phyloP scores from a whole-genome alignment of 2,888 invertebrate genomes.

The Drosophila anceps region DNA sequence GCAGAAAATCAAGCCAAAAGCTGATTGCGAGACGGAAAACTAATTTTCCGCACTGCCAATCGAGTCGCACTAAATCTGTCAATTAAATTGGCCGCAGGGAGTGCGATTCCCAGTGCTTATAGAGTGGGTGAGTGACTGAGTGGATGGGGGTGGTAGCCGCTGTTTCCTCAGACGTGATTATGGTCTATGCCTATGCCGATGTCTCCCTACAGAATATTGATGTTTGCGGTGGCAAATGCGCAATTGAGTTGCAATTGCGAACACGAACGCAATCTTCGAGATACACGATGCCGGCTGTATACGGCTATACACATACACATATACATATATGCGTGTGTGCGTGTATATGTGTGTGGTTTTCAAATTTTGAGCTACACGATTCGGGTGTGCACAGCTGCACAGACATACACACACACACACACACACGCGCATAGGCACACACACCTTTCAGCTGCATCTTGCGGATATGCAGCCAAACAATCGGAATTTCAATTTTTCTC shows the following conservation, averaged over 20 bases:
- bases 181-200: conserved; percentile 52
- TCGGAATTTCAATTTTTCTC: conserved; percentile 71
- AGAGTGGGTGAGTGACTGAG: background rate
- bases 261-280: conserved; percentile 75
- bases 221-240: conserved; percentile 81
- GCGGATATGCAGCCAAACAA: conserved; percentile 50
- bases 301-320: background rate
- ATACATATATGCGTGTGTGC: background rate
- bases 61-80: conserved; percentile 84
- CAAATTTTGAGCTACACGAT: conserved; percentile 76
- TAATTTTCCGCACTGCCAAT: conserved; percentile 84
- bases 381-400: conserved; percentile 72
- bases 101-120: conserved; percentile 58
- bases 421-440: conserved; percentile 13
- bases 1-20: conserved; percentile 58
- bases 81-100: conserved; percentile 84
- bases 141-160: conserved; percentile 25
- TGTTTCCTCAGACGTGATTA: conserved; percentile 73
- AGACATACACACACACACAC: conserved; percentile 7
- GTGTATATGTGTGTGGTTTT: conserved; percentile 54
- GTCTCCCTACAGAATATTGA: conserved; percentile 64
- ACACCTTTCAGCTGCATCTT: conserved; percentile 59
- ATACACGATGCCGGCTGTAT: conserved; percentile 40
- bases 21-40: conserved; percentile 75
- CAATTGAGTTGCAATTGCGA: conserved; percentile 80